A percentile compares a stretch with the other conserved stretches of the same genome.
Evolutionary conservation across 2,888 invertebrate genomes (phyloP).

Genomic region (Eupeodes latifasciatus): DNA sequence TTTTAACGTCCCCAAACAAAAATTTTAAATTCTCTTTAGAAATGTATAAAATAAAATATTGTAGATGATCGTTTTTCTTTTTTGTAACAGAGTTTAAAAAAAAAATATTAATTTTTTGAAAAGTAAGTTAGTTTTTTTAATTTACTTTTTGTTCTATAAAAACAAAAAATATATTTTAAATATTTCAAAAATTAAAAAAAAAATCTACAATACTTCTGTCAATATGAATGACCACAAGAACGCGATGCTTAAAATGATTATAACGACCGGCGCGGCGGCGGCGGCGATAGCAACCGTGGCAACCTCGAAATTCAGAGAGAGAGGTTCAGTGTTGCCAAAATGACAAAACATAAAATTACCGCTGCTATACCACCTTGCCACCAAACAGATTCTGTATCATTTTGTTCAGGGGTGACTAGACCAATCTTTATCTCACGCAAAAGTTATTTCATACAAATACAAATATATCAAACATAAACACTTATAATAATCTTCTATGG

Average conservation of each 20-base stretch:
- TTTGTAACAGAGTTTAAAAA: not conserved
- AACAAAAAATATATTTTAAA: not conserved
- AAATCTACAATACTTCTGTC: not conserved
- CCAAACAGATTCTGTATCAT: slow-evolving; percentile 76
- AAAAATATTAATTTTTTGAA: not conserved
- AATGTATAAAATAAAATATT: too few relatives aligned
- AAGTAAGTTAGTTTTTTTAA: not conserved
- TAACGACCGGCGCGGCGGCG: slow-evolving; percentile 45
- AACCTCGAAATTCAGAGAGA: slow-evolving; percentile 65
- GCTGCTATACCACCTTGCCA: slow-evolving; percentile 73
- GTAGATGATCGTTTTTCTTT: too few relatives aligned
- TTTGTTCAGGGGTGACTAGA: slow-evolving; percentile 79
- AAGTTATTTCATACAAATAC: slow-evolving; percentile 61
- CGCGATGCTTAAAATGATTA: slow-evolving; percentile 59
- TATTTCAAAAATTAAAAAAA: not conserved
- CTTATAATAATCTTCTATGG: not conserved
- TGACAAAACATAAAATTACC: slow-evolving; percentile 76
- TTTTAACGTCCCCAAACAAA: too few relatives aligned
- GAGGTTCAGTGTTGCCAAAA: slow-evolving; percentile 69
- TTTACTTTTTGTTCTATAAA: not conserved
- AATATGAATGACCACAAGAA: slow-evolving; percentile 49
- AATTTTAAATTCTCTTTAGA: too few relatives aligned
- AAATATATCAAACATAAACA: slow-evolving; percentile 25
- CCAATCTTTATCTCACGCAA: slow-evolving; percentile 76
- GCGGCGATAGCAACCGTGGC: slow-evolving; percentile 53